phyloP scores from a whole-genome alignment of 2,113 vertebrate species.

The Phrynocephalus versicolor region DNA sequence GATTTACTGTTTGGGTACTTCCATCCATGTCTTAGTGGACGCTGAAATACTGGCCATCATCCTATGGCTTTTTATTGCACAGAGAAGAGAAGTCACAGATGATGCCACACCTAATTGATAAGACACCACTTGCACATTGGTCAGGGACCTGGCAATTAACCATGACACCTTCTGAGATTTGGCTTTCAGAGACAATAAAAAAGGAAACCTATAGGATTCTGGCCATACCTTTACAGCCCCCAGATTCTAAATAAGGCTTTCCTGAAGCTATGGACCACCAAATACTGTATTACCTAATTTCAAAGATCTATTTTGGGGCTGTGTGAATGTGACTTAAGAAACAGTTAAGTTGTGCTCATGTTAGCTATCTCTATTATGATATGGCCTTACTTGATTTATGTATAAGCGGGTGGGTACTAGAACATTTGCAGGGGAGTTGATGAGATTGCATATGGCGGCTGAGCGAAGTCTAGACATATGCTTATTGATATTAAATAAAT shows the following conservation, averaged over 20 bases:
- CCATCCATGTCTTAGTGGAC: too few relatives aligned
- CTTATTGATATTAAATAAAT: conserved; percentile 61
- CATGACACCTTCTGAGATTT: too few relatives aligned
- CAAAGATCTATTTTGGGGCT: not conserved
- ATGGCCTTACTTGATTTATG: conserved; percentile 9
- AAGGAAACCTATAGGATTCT: not conserved
- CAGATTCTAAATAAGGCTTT: too few relatives aligned
- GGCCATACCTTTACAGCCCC: too few relatives aligned
- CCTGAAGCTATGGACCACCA: not conserved
- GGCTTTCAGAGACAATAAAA: too few relatives aligned
- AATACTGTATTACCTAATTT: not conserved
- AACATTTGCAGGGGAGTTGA: conserved; percentile 34
- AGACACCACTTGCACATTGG: too few relatives aligned
- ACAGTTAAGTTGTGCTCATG: not conserved
- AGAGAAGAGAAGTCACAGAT: too few relatives aligned
- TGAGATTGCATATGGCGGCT: conserved; percentile 36
- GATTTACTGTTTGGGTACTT: not conserved
- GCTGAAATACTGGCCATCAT: too few relatives aligned
- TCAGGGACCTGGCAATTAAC: too few relatives aligned
- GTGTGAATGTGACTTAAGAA: not conserved
- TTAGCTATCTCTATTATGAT: not conserved
- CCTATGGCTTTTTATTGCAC: too few relatives aligned
- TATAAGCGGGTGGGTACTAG: conserved; percentile 11
- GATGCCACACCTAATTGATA: too few relatives aligned
- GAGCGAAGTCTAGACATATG: conserved; percentile 52